Evolutionary conservation across 2,797 vertebrate genomes (phyloP).

Genomic region (Helicolenus hilgendorfi): DNA sequence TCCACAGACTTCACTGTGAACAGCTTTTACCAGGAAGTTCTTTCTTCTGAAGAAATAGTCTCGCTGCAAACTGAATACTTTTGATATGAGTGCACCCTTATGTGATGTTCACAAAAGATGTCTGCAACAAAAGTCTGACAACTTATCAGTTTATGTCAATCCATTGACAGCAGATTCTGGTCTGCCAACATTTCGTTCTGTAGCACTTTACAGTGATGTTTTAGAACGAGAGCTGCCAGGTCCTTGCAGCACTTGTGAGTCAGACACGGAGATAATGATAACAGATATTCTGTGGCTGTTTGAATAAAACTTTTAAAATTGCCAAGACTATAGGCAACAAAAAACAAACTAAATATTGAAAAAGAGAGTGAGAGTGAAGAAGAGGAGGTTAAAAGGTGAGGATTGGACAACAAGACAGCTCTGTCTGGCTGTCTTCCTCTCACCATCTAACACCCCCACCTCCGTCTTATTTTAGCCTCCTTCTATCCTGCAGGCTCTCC

Average conservation of each 20-base stretch:
- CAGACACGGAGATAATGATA: conserved; percentile 2
- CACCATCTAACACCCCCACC: conserved; percentile 40
- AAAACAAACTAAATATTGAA: background rate
- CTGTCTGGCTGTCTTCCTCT: conserved; percentile 49
- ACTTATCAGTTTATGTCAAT: background rate
- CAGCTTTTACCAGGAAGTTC: background rate
- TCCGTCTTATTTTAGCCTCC: conserved; percentile 68
- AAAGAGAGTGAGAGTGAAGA: background rate
- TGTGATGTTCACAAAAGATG: background rate
- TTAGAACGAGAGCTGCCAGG: background rate
- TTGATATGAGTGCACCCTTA: background rate
- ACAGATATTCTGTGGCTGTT: background rate
- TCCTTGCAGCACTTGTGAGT: background rate
- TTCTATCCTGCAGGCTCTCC: conserved; percentile 51
- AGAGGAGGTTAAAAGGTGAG: conserved; percentile 53
- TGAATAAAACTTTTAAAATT: conserved; percentile 8
- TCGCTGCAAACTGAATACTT: background rate
- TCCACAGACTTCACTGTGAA: background rate
- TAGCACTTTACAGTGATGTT: background rate
- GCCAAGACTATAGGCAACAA: background rate
- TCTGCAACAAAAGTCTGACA: background rate
- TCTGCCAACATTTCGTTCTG: background rate
- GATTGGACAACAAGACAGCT: conserved; percentile 40
- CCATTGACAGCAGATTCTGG: background rate
- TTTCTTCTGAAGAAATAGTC: background rate